These are phyloP conservation scores for Temnothorax curvispinosus DNA, from an alignment of 1,140 invertebrate species.

Conservation along the genomic window DNA sequence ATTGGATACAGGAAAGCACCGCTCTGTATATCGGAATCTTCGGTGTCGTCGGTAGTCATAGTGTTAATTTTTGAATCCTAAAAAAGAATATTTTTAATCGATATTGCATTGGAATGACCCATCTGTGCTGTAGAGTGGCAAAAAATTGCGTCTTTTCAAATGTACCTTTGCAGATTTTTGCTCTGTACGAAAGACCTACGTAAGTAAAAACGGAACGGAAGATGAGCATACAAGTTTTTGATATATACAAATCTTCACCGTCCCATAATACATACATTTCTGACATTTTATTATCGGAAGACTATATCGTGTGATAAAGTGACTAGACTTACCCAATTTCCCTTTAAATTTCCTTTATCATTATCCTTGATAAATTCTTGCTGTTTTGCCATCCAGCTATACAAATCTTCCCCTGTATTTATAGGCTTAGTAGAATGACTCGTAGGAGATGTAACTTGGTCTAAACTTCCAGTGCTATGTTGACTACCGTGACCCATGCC, in stretches of 20 bases:
- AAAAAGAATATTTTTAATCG: conserved; percentile 12
- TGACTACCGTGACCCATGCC: conserved; percentile 84
- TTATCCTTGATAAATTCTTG: conserved; percentile 89
- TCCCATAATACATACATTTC: not conserved
- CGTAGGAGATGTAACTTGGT: conserved; percentile 82
- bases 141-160: conserved; percentile 14
- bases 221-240: not conserved
- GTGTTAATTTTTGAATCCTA: conserved; percentile 88
- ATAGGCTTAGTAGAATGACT: conserved; percentile 79
- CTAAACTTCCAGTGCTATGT: conserved; percentile 83
- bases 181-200: conserved; percentile 84
- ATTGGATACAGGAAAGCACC: conserved; percentile 90
- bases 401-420: conserved; percentile 92
- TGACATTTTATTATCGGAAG: not conserved
- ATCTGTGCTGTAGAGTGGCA: not conserved
- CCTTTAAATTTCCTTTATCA: conserved; percentile 83
- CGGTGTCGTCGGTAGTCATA: conserved; percentile 86
- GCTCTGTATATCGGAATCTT: conserved; percentile 85
- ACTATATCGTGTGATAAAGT: not conserved
- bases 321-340: conserved; percentile 82
- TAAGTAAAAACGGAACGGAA: conserved; percentile 44
- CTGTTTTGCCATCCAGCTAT: conserved; percentile 98
- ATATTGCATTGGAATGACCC: not conserved
- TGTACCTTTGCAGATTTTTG: conserved; percentile 83
- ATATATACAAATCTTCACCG: conserved; percentile 20